Conservation (phyloP, 2,113 vertebrate genomes). For the Hippolais icterina region DNA sequence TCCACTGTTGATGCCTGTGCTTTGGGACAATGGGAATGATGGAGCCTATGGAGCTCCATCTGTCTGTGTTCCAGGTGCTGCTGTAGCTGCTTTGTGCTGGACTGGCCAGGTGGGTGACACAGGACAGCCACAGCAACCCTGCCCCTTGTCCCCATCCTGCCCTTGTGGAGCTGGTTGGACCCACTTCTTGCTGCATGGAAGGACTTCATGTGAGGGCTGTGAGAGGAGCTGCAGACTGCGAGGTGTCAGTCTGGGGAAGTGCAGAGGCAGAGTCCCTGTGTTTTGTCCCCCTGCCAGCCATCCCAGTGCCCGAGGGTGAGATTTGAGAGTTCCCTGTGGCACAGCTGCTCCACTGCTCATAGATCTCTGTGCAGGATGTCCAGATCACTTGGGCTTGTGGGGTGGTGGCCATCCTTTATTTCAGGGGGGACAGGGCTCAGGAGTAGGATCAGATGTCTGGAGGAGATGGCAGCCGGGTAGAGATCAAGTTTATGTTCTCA, state of each 20-base stretch:
- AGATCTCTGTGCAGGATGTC: not conserved
- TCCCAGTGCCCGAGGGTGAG: not conserved
- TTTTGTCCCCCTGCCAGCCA: constrained; percentile 12
- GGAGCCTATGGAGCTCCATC: not conserved
- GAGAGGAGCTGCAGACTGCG: not conserved
- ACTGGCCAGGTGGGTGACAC: not conserved
- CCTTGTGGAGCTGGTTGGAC: not conserved
- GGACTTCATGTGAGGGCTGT: not conserved
- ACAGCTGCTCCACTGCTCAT: not conserved
- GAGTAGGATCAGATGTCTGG: not conserved
- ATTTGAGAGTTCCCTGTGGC: constrained; percentile 24
- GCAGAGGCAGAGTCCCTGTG: not conserved
- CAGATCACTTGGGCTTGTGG: not conserved
- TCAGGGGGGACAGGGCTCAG: not conserved
- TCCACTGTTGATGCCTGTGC: not conserved
- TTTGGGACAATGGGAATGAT: not conserved
- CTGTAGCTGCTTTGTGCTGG: not conserved
- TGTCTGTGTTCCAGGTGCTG: not conserved
- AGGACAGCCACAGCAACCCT: not conserved
- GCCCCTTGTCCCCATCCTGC: not conserved
- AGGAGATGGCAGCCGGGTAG: not conserved
- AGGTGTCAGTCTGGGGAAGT: not conserved
- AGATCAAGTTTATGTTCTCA: not conserved
- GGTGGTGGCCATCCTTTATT: not conserved
- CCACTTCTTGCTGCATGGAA: not conserved